phyloP scores from a whole-genome alignment of 2,113 vertebrate genomes.

The Salminus brasiliensis region DNA sequence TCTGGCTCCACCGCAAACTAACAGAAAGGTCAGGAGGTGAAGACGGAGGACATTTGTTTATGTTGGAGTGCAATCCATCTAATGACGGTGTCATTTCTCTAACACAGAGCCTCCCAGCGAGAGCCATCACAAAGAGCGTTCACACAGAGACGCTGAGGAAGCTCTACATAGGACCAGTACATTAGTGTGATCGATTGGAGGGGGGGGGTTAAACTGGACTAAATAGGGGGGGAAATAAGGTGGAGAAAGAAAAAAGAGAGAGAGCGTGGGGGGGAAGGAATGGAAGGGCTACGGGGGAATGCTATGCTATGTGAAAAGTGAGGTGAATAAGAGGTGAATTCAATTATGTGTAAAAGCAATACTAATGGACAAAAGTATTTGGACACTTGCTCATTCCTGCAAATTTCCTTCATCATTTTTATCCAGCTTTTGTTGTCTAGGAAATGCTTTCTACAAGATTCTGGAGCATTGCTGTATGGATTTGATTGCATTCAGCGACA shows the following conservation, averaged over 20 bases:
- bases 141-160: conserved; percentile 12
- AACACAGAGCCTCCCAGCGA: conserved; percentile 1
- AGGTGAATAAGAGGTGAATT: too few relatives aligned
- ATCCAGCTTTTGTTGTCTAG: too few relatives aligned
- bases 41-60: conserved; percentile 34
- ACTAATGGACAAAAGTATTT: too few relatives aligned
- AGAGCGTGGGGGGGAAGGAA: background rate
- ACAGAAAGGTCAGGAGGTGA: conserved; percentile 48
- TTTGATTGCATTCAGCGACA: too few relatives aligned
- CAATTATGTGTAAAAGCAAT: too few relatives aligned
- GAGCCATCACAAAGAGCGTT: conserved; percentile 14
- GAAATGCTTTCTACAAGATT: accelerated
- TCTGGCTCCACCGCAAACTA: conserved; percentile 36
- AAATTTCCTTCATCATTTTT: too few relatives aligned
- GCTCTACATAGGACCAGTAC: conserved; percentile 4
- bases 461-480: too few relatives aligned
- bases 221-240: background rate
- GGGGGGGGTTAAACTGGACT: background rate
- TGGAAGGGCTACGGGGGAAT: background rate
- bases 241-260: background rate
- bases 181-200: conserved; percentile 44
- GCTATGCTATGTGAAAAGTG: too few relatives aligned
- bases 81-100: conserved; percentile 42
- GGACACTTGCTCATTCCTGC: too few relatives aligned
- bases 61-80: conserved; percentile 46